phyloP scores from a whole-genome alignment of 2,797 vertebrate genomes.

The Rhabdomys pumilio region DNA sequence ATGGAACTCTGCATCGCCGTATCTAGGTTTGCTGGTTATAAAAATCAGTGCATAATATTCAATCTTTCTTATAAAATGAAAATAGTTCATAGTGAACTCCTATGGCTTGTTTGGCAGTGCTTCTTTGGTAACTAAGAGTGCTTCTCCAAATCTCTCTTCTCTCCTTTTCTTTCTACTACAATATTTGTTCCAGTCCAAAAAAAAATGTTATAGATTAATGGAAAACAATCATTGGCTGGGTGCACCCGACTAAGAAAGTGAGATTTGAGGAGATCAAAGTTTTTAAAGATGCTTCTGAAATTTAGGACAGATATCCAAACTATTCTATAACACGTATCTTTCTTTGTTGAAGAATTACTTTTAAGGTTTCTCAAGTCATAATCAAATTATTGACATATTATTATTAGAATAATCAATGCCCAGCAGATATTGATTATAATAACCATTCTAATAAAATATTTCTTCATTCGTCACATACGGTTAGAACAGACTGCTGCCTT shows the following conservation, averaged over 20 bases:
- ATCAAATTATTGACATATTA: neutral
- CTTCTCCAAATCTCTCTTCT: neutral
- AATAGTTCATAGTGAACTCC: neutral
- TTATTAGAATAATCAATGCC: neutral
- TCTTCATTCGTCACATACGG: neutral
- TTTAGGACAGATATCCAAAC: neutral
- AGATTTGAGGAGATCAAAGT: neutral
- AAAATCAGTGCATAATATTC: constrained; percentile 45
- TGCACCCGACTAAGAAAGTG: neutral
- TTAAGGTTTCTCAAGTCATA: constrained; percentile 38
- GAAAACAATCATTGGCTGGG: neutral
- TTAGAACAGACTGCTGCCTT: neutral
- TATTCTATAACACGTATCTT: neutral
- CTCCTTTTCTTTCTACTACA: neutral
- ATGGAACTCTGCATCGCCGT: neutral
- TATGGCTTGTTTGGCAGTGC: neutral
- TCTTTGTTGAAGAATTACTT: neutral
- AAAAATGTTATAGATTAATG: neutral
- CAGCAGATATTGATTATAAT: neutral
- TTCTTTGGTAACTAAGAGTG: neutral
- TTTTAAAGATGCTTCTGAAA: neutral
- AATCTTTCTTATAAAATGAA: constrained; percentile 45
- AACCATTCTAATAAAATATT: neutral
- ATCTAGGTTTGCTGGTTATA: constrained; percentile 44
- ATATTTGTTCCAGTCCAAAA: neutral